These are phyloP conservation scores for Heteropelma amictum DNA, from an alignment of 2,888 invertebrate genomes.

Conservation along the genomic window DNA sequence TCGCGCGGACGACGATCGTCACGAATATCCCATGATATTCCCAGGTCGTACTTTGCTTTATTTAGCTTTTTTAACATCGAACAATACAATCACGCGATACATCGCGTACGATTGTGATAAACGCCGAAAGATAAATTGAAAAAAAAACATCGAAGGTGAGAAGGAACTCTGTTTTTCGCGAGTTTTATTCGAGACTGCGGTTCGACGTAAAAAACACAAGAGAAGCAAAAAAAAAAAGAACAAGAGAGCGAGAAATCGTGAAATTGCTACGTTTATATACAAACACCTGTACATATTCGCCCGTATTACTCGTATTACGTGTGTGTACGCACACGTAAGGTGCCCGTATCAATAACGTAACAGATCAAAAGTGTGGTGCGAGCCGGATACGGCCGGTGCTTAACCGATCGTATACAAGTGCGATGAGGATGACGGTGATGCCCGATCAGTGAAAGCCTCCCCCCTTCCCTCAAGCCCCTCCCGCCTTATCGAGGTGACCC, in stretches of 20 bases:
- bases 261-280: conserved; percentile 7
- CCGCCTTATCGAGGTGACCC: conserved; percentile 51
- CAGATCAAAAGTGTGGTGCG: conserved; percentile 52
- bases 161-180: no score
- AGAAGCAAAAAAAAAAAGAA: conserved; percentile 7
- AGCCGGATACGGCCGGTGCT: conserved; percentile 61
- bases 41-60: not conserved
- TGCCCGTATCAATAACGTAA: conserved; percentile 37
- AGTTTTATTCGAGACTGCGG: no score
- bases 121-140: not conserved
- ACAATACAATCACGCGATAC: no score
- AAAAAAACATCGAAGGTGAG: conserved; percentile 10
- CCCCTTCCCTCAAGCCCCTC: not conserved
- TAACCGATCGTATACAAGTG: conserved; percentile 56
- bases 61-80: no score
- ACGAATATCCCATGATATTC: conserved; percentile 20
- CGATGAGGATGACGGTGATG: conserved; percentile 58
- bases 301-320: not conserved
- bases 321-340: conserved; percentile 4
- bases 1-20: not conserved
- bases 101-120: no score
- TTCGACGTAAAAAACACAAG: conserved; percentile 13
- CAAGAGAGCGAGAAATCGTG: conserved; percentile 15
- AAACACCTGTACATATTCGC: not conserved
- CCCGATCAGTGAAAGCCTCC: conserved; percentile 68